Percentiles rank a stretch among this genome's conserved stretches.
Evolutionary conservation across 2,113 vertebrate genomes (phyloP).

Genomic region (Kryptolebias marmoratus): DNA sequence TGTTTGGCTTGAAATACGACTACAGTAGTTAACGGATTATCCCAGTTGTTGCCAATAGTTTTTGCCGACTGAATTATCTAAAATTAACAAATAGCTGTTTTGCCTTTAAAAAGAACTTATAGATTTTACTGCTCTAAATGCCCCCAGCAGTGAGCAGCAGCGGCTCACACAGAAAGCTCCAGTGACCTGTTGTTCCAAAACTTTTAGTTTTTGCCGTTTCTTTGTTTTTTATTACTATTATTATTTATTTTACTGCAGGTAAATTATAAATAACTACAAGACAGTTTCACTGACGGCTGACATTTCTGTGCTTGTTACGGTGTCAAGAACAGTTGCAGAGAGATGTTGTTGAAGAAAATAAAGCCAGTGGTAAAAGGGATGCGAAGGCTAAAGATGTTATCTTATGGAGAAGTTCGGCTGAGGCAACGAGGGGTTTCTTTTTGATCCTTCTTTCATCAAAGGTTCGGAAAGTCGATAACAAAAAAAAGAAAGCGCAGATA

Average conservation of each 20-base stretch:
- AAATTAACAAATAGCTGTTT: slow-evolving; percentile 12
- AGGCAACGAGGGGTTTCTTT: slow-evolving; percentile 33
- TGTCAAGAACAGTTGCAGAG: slow-evolving; percentile 8
- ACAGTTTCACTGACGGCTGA: background rate
- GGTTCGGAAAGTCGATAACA: slow-evolving; percentile 21
- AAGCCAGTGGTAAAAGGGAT: slow-evolving; percentile 19
- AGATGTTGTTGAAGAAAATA: slow-evolving; percentile 5
- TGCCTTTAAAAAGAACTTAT: background rate
- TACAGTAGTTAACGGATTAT: slow-evolving; percentile 2
- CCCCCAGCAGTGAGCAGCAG: background rate
- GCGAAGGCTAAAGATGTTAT: slow-evolving; percentile 28
- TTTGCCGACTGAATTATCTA: background rate
- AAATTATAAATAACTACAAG: slow-evolving; percentile 34
- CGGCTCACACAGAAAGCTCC: slow-evolving; percentile 14
- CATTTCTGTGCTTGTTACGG: slow-evolving; percentile 3
- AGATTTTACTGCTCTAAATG: background rate
- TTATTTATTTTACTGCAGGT: slow-evolving; percentile 4
- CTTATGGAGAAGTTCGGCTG: slow-evolving; percentile 31
- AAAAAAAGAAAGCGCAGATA: slow-evolving; percentile 33
- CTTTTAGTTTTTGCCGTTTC: background rate
- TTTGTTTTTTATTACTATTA: background rate
- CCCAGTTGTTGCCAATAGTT: slow-evolving; percentile 7
- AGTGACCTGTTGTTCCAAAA: slow-evolving; percentile 17
- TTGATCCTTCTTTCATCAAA: slow-evolving; percentile 60
- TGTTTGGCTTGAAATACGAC: background rate